Evolutionary conservation across 2,888 invertebrate genomes (phyloP), one percentile per base, ranked within the genome.

Genomic region (Pediacus dermestoides): DNA sequence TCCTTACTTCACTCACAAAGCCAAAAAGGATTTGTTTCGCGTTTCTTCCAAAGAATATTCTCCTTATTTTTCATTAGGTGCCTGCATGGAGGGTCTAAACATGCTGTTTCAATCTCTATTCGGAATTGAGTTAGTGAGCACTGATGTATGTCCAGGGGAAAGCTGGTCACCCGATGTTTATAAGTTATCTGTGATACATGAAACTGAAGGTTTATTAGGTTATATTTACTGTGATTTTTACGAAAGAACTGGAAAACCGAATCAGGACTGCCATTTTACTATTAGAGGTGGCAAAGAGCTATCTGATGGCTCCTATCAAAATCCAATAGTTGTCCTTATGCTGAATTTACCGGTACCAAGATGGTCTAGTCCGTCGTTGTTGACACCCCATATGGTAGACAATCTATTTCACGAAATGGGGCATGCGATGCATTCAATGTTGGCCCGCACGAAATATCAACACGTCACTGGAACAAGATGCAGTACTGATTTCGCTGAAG

Each of bases 391-490:
- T 10, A 85, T 88, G 60, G 86, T 96, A 4, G 96, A 97, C 70
- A 99, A 96, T 73, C 74, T 99, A 49, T 97, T 97, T 70, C 99
- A 99, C 68, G 97, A 99, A 75, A 85, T 94, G 85, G 99, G 99
- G 0, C 99, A 99, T 73, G 99, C 97, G 9, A 84, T 97, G 79
- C 99, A 99, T 72, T 95, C 96, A 10, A 96, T 99, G 94, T 71
- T 99, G 51, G 99, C 92, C 2, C 78, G 95, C 46, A 95, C 96
- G 0, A 78, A 81, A 43, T 91, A 95, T 45, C 99, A 99, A 70
- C 97, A 99, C 71, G 93, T 97, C 27, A 88, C 95, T 2, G 96
- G 97, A 42, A 99, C 99, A 1, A 76, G 99, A 38, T 97, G 96
- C 66, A 82, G 91, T 48, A 96, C 97, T 2, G 99, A 99, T 74